Percentiles rank a stretch among this genome's conserved stretches.
phyloP scores from a whole-genome alignment of 2,888 invertebrate genomes.

The Priocnemis perturbator region DNA sequence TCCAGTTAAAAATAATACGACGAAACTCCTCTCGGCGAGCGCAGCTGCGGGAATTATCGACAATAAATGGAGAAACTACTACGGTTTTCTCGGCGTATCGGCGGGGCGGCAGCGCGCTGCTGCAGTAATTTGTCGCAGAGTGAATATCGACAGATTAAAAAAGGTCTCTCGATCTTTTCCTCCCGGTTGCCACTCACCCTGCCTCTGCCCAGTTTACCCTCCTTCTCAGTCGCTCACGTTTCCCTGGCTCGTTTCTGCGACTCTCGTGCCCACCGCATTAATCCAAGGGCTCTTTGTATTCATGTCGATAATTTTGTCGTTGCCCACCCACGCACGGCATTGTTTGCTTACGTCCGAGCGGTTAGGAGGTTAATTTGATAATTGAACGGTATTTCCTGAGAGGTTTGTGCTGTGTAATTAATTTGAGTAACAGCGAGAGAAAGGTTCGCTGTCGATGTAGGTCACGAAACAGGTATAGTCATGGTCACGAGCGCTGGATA shows the following conservation, averaged over 20 bases:
- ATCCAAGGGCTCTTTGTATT: no score
- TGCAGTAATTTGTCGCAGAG: constrained; percentile 49
- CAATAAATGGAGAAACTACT: constrained; percentile 40
- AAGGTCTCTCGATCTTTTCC: constrained; percentile 18
- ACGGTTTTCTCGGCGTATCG: constrained; percentile 18
- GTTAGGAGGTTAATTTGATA: no score
- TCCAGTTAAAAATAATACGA: constrained; percentile 38
- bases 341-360: no score
- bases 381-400: no score
- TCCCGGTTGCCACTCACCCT: not conserved
- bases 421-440: no score
- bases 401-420: no score
- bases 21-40: constrained; percentile 10
- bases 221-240: not conserved
- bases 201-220: not conserved
- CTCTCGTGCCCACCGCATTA: not conserved
- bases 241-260: not conserved
- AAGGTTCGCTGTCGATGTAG: no score
- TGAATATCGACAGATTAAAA: constrained; percentile 54
- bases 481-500: no score
- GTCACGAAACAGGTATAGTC: no score
- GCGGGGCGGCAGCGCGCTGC: constrained; percentile 18
- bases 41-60: constrained; percentile 47
- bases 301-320: no score
- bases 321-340: no score